Base-by-base conservation (phyloP, 2,888 invertebrate species). In the Boloria euphrosyne region DNA sequence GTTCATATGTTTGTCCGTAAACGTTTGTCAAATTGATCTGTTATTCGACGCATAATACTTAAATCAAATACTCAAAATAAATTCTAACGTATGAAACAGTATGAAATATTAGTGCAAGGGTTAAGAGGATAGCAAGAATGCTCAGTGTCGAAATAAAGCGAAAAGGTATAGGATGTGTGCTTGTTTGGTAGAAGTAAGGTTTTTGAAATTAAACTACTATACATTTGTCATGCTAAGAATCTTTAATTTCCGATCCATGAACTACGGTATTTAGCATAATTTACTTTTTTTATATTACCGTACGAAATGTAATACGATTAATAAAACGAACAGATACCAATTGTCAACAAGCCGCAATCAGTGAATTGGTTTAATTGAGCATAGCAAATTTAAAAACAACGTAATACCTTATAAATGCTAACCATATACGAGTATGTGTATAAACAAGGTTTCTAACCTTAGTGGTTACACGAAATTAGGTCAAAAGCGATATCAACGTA, bases 321-420 rank as follows among this genome's bases (percentile, higher is more conserved):
- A 31, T 49, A 14, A 13, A 13, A 47, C 51, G 22, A 60, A 17
- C 22, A 52, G 31, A 58, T 53, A 61, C 50, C n/a, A 27, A 55
- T 31, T 52, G 47, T 57, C 44, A 50, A 62, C 27, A 60, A 57
- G 52, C 51, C 55, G 58, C 61, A 55, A 63, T 67, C 60, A 67
- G 47, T 58, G 55, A 18, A 27, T 31, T 44, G 61, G 55, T 38
- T 53, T 65, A 68, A 68, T 65, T 68, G 58, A 50, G 53, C 31
- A 51, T 50, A 65, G 55, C 49, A 38, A 59, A 22, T 31, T 31
- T 53, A 66, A 63, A 47, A 62, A 63, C 62, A 58, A 53, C 63
- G 54, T 62, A 63, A 63, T 67, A 44, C 50, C 44, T 54, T 16
- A 62, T 53, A 63, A 63, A 67, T 50, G 49, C 44, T 38, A 47